Evolutionary conservation across 2,113 vertebrate species (phyloP), one percentile per base, ranked within the genome.

Genomic region (Strigops habroptila): DNA sequence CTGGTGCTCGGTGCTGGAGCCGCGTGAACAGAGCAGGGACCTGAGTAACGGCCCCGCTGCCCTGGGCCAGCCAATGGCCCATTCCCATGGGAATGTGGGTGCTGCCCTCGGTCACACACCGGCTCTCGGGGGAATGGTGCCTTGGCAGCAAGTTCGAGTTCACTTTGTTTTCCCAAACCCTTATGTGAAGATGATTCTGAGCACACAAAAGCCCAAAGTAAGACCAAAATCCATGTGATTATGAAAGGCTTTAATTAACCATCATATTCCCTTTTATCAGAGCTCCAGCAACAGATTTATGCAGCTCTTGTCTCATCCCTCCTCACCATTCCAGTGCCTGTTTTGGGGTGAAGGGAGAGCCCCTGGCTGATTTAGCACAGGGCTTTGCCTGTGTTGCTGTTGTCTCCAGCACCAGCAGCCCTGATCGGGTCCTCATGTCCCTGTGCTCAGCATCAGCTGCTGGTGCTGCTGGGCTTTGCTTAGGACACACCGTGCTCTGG

Each of bases 71-170:
- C 17, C 4, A 49, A 10, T 22, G 1, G 1, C 63, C 53, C 1
- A 4, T 25, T 39, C 25, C 1, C 22, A 6, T 0, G 2, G 35
- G 39, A 7, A 37, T 3, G 6, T 2, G 17, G 6, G 57, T 3
- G 5, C 75, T 55, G 39, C 63, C 74, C 17, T n/a, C 39, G 2
- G 49, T 10, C n/a, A 41, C 10, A 0, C 24, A 4, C 27, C 5
- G 27, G 37, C 70, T 30, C 65, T 24, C 3, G 7, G 69, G 67
- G 53, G 79, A 55, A 65, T 28, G 0, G 0, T 1, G 2, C 2
- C 0, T 5, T 15, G 39, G 74, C 60, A 35, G 73, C 70, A 55
- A 88, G 55, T 2, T 71, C 33, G 52, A 3, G 15, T 68, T 79
- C n/a, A 62, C 48, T 92, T 84, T 51, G 69, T 74, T 81, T 81